Conservation (phyloP, 2,797 vertebrate species). For the Coracias cyanogaster region DNA sequence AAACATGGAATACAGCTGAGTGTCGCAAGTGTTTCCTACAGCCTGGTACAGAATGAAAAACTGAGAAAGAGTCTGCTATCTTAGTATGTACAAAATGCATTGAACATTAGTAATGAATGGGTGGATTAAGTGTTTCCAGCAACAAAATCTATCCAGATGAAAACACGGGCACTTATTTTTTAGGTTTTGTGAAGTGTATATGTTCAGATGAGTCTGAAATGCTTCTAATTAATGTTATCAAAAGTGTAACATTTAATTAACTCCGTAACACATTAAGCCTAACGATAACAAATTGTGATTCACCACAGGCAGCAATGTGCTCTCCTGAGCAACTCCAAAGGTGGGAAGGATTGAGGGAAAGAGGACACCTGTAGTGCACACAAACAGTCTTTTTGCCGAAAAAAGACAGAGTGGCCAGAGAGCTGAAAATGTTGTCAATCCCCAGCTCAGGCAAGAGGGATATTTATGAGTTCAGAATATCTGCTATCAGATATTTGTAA, state of each 20-base stretch:
- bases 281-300: conserved; percentile 76
- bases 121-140: not conserved
- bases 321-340: conserved; percentile 53
- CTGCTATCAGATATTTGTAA: not conserved
- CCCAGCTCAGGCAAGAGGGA: not conserved
- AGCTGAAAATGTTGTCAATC: not conserved
- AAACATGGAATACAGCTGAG: not conserved
- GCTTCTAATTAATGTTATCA: conserved; percentile 76
- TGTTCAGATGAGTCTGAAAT: conserved; percentile 61
- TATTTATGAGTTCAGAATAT: not conserved
- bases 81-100: not conserved
- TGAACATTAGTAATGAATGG: not conserved
- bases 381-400: not conserved
- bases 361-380: not conserved
- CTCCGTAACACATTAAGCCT: conserved; percentile 72
- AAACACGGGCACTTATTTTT: not conserved
- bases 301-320: conserved; percentile 41
- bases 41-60: not conserved
- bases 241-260: conserved; percentile 81
- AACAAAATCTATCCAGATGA: conserved; percentile 5
- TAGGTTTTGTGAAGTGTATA: conserved; percentile 21
- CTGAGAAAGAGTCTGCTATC: not conserved
- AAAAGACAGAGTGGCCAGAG: not conserved
- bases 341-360: conserved; percentile 12
- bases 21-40: not conserved